These are phyloP conservation scores for Drosophila ambigua DNA, from an alignment of 1,140 invertebrate species.

Conservation along the genomic window DNA sequence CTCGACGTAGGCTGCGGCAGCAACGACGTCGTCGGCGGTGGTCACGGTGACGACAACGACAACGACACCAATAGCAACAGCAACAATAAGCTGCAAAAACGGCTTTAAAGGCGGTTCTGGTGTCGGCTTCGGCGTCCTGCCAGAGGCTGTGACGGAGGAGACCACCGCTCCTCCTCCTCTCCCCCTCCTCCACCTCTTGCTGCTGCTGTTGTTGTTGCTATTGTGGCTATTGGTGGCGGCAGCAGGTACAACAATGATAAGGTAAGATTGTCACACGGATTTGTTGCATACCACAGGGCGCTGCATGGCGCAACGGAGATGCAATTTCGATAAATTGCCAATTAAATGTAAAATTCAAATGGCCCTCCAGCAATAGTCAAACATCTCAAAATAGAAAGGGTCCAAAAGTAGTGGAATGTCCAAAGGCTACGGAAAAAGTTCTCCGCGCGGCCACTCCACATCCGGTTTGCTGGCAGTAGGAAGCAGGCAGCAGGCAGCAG, in stretches of 20 bases:
- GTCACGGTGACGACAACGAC: conserved; percentile 31
- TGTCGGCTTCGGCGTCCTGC: too few species aligned
- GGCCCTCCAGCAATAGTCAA: conserved; percentile 45
- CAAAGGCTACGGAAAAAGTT: conserved; percentile 49
- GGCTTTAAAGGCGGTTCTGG: too few species aligned
- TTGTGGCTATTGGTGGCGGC: conserved; percentile 47
- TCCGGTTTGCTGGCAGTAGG: conserved; percentile 33
- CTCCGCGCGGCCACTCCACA: conserved; percentile 43
- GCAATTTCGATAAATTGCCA: conserved; percentile 54
- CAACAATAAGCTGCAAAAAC: neutral
- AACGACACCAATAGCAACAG: conserved; percentile 15
- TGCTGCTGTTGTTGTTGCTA: conserved; percentile 52
- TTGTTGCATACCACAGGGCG: too few species aligned
- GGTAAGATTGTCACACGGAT: conserved; percentile 28
- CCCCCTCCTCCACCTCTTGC: conserved; percentile 19
- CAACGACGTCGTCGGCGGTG: conserved; percentile 25
- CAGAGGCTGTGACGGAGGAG: conserved; percentile 21
- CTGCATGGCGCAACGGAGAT: conserved; percentile 4
- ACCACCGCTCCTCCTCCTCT: conserved; percentile 13
- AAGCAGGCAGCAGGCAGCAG: too few species aligned
- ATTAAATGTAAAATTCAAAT: conserved; percentile 60
- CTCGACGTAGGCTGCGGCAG: conserved; percentile 16
- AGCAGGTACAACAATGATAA: conserved; percentile 74
- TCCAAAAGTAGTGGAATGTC: conserved; percentile 21
- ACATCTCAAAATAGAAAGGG: conserved; percentile 25